Evolutionary conservation across 2,113 vertebrate genomes (phyloP), one percentile per base, ranked within the genome.

Genomic region (Mandrillus leucophaeus): DNA sequence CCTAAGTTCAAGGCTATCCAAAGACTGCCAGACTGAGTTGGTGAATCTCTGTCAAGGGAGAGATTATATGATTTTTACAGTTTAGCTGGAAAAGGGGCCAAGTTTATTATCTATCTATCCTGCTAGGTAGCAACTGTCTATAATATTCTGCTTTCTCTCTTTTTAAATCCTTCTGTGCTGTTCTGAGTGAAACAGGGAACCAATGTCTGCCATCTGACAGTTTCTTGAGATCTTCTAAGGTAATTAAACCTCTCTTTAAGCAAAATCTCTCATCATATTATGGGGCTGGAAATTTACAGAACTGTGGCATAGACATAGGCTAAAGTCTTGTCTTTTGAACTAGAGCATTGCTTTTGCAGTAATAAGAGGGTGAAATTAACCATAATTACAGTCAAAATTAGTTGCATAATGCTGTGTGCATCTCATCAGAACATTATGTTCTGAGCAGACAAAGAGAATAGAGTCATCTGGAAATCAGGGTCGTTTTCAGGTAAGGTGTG

Each of bases 331-430:
- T 66, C 91, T 97, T 64, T 5, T 80, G 79, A 98, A 97, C 68
- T 96, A 98, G 79, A 97, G 94, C 96, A 96, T 97, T 78, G 89
- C 90, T 89, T 97, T 96, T 98, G 92, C 82, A 95, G 61, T 97
- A 96, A 98, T 80, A 85, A 86, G 93, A 98, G 88, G 66, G 83
- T 90, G 64, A 84, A 98, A 98, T 97, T 86, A 95, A 97, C 88
- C 95, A 97, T 98, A 99, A 99, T 99, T 99, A 98, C 78, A 98
- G 93, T 79, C 96, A 97, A 98, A 99, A 98, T 97, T 96, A 98
- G 96, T 98, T 98, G 64, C 96, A 97, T 97, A 98, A 98, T 97
- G 75, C 93, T 95, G 85, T 43, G 12, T 94, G 94, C 95, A 79
- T 97, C 96, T 98, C 98, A 96, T 97, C 96, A 96, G 97, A 93